These are phyloP conservation scores for Platysternon megacephalum DNA, from an alignment of 2,113 vertebrate genomes.

Conservation along the genomic window DNA sequence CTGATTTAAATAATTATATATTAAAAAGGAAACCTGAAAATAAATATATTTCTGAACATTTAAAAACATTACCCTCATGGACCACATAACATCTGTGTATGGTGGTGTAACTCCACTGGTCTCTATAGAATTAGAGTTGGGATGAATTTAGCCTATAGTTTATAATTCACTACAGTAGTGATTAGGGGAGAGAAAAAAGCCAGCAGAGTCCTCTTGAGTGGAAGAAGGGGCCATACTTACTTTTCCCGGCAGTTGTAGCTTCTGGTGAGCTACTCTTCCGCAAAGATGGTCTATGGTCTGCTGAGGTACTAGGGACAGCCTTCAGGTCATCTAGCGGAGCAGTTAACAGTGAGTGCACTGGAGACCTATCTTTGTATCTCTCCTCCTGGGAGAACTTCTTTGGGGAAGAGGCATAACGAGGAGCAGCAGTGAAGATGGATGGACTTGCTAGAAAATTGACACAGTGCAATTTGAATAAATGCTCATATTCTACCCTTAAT, in stretches of 20 bases:
- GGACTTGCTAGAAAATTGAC: background rate
- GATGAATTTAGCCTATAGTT: background rate
- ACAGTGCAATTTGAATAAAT: background rate
- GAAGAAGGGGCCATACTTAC: background rate
- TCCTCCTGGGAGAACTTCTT: slow-evolving; percentile 27
- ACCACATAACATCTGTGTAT: no score
- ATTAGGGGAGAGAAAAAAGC: background rate
- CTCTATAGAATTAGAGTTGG: background rate
- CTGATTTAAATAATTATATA: accelerated
- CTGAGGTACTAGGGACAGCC: slow-evolving; percentile 3
- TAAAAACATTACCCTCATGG: background rate
- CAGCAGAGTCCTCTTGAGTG: background rate
- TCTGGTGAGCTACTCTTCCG: background rate
- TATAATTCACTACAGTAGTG: background rate
- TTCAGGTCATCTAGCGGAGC: slow-evolving; percentile 23
- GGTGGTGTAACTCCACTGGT: background rate
- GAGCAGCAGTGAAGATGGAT: slow-evolving; percentile 1
- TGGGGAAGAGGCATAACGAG: slow-evolving; percentile 21
- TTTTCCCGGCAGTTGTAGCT: background rate
- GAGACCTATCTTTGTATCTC: slow-evolving; percentile 73
- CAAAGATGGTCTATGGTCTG: background rate
- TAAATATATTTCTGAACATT: background rate
- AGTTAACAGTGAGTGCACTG: slow-evolving; percentile 85
- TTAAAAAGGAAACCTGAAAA: background rate
- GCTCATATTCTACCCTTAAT: background rate